Conservation (phyloP, 2,888 invertebrate genomes). For the Alloplasta piceator region DNA sequence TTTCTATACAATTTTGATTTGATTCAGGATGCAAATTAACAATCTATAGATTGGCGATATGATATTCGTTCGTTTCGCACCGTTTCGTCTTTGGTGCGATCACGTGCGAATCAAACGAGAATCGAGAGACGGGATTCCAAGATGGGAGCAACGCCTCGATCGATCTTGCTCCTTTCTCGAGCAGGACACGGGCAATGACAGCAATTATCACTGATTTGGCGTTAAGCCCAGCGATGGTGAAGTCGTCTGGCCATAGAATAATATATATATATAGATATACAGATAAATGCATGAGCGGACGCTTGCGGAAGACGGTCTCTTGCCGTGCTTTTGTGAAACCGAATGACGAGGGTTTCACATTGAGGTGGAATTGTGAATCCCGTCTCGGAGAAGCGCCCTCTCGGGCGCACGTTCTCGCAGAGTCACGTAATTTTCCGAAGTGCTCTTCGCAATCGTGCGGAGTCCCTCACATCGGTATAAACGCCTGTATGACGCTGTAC, state of each 20-base stretch:
- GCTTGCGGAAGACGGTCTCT: conserved; percentile 47
- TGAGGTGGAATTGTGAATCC: conserved; percentile 33
- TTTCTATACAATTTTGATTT: too few species aligned
- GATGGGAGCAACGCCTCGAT: conserved; percentile 39
- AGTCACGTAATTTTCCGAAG: conserved; percentile 66
- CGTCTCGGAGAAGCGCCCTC: conserved; percentile 39
- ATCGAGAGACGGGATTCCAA: conserved; percentile 14
- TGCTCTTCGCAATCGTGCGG: conserved; percentile 54
- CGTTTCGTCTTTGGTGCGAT: too few species aligned
- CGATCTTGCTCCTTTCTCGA: conserved; percentile 60
- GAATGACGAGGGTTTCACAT: conserved; percentile 64
- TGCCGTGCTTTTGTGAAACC: conserved; percentile 56
- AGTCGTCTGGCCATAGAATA: conserved; percentile 22
- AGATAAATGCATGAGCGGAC: conserved; percentile 18
- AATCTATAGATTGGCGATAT: conserved; percentile 41
- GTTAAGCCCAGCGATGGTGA: conserved; percentile 53
- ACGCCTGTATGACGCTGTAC: conserved; percentile 35
- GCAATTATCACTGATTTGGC: conserved; percentile 70
- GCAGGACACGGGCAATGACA: conserved; percentile 64
- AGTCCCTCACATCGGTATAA: conserved; percentile 36
- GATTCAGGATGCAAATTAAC: not conserved
- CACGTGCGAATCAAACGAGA: too few species aligned
- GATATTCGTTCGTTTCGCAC: conserved; percentile 32
- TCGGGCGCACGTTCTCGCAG: conserved; percentile 49
- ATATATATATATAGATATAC: conserved; percentile 17